phyloP scores from a whole-genome alignment of 2,113 vertebrate genomes.

The Edolisoma coerulescens region DNA sequence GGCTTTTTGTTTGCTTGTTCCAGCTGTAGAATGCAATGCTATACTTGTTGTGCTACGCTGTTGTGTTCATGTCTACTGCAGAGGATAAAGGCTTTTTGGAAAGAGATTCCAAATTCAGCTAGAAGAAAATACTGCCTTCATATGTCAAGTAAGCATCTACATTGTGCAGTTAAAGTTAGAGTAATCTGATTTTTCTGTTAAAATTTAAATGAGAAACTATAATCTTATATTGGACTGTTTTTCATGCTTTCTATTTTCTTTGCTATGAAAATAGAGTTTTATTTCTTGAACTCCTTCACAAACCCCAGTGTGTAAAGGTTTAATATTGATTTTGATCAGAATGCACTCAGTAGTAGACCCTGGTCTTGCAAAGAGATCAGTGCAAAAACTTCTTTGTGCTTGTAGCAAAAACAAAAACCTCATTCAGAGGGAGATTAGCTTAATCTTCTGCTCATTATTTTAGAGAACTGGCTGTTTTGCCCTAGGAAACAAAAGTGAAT shows the following conservation, averaged over 20 bases:
- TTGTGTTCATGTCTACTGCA: neutral
- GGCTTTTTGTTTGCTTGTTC: neutral
- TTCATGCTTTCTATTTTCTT: neutral
- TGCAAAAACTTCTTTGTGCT: neutral
- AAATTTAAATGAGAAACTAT: neutral
- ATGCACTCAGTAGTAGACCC: neutral
- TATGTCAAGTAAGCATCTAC: neutral
- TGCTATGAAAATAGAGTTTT: neutral
- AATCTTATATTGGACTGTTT: neutral
- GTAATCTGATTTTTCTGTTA: neutral
- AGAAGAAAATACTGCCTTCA: neutral
- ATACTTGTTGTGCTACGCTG: neutral
- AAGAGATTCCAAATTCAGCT: neutral
- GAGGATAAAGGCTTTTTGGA: neutral
- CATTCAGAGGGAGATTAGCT: neutral
- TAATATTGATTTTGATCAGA: neutral
- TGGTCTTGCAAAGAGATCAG: neutral
- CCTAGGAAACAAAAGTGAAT: neutral
- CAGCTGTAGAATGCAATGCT: neutral
- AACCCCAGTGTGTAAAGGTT: neutral
- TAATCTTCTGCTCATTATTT: neutral
- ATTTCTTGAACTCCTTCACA: neutral
- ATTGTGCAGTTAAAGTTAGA: neutral
- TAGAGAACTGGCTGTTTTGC: neutral
- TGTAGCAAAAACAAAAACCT: neutral